phyloP scores from a whole-genome alignment of 2,888 invertebrate genomes.

The Drosophila heteroneura region DNA sequence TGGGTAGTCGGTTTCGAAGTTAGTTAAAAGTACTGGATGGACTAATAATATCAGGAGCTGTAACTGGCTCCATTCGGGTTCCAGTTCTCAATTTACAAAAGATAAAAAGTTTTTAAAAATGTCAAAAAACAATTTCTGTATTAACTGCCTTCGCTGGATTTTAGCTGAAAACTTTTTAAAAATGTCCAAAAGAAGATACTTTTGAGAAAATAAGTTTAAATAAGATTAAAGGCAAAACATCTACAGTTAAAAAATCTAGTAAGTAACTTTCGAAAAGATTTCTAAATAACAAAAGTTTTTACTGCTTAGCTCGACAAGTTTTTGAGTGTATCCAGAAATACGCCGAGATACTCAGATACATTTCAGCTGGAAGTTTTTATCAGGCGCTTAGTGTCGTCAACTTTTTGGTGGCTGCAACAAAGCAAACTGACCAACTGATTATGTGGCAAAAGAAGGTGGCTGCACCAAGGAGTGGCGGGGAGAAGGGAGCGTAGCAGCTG shows the following conservation, averaged over 20 bases:
- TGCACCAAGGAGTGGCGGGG: neutral
- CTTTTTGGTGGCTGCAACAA: conserved; percentile 40
- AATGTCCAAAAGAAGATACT: neutral
- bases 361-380: conserved; percentile 61
- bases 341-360: conserved; percentile 37
- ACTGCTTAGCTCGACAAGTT: neutral
- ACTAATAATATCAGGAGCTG: neutral
- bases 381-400: conserved; percentile 74
- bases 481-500: conserved; percentile 10
- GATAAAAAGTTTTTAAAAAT: neutral
- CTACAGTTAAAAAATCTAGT: neutral
- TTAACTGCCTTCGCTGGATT: neutral
- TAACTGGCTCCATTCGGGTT: neutral
- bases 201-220: neutral
- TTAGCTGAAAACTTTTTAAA: neutral
- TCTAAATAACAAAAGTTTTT: neutral
- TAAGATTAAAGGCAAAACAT: neutral
- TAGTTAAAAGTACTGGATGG: neutral
- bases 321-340: conserved; percentile 4
- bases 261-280: neutral
- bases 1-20: neutral
- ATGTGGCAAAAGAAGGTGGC: conserved; percentile 3
- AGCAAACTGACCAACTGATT: conserved; percentile 37
- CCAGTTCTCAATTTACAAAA: neutral
- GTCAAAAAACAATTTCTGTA: neutral